These are phyloP conservation scores for Lepilemur ruficaudatus DNA, from an alignment of 2,797 vertebrate species.

Conservation along the genomic window DNA sequence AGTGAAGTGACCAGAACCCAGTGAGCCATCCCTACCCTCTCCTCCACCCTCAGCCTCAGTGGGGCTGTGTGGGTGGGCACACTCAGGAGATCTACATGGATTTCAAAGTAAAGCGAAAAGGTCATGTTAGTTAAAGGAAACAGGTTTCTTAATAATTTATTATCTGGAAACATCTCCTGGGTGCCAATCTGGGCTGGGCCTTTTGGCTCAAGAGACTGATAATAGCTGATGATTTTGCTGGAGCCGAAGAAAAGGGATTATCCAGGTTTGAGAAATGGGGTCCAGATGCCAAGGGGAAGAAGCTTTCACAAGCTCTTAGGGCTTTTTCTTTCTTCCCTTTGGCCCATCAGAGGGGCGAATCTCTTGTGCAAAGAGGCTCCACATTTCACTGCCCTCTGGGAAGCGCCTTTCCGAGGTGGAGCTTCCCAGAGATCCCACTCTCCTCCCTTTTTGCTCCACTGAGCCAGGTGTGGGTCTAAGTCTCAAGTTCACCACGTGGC, in stretches of 20 bases:
- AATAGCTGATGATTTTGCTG: background rate
- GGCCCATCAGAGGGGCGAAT: accelerated
- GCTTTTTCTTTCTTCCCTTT: background rate
- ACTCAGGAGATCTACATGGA: background rate
- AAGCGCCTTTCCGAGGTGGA: background rate
- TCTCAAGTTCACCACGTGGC: background rate
- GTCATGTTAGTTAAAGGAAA: background rate
- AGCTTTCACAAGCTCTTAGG: background rate
- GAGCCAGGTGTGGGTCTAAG: background rate
- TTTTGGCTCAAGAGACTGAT: background rate
- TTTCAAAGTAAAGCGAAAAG: background rate
- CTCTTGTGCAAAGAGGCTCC: background rate
- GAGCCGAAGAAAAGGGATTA: too few relatives aligned
- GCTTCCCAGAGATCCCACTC: background rate
- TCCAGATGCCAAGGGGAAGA: background rate
- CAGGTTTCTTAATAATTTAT: background rate
- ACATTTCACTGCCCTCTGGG: background rate
- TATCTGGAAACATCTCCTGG: background rate
- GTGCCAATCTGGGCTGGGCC: background rate
- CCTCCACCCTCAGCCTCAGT: background rate
- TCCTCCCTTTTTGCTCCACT: too few relatives aligned
- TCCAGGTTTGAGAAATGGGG: background rate
- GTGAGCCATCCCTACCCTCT: background rate
- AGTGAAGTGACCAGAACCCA: background rate
- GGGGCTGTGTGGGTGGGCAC: background rate